Conservation (phyloP, 1,140 invertebrate species). For the Rhopalosiphum padi region DNA sequence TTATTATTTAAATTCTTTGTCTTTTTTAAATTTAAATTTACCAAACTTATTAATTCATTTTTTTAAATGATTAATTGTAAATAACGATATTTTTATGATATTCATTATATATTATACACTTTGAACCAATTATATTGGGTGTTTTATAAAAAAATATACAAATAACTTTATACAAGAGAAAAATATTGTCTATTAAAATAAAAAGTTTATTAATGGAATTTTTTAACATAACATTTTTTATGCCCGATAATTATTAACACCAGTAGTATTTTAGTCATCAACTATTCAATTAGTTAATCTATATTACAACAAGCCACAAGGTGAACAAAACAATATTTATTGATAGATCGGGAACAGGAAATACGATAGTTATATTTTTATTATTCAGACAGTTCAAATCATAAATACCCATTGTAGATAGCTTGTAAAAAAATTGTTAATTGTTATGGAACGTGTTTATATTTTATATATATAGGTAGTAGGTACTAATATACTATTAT, state of each 20-base stretch:
- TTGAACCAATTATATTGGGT: neutral
- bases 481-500: too few species aligned
- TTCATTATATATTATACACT: neutral
- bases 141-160: neutral
- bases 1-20: neutral
- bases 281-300: neutral
- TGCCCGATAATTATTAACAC: neutral
- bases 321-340: neutral
- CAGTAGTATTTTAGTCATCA: neutral
- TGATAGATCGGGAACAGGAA: neutral
- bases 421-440: neutral
- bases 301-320: neutral
- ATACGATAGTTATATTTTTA: neutral
- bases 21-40: neutral
- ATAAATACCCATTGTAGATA: neutral
- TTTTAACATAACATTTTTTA: neutral
- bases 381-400: neutral
- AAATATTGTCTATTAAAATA: neutral
- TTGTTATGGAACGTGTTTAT: too few species aligned
- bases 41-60: neutral
- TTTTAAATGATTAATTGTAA: neutral
- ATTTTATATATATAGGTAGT: too few species aligned
- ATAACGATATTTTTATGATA: neutral
- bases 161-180: neutral
- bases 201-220: neutral